Base-by-base conservation (phyloP, 2,113 vertebrate genomes). In the Rhodinocichla rosea region DNA sequence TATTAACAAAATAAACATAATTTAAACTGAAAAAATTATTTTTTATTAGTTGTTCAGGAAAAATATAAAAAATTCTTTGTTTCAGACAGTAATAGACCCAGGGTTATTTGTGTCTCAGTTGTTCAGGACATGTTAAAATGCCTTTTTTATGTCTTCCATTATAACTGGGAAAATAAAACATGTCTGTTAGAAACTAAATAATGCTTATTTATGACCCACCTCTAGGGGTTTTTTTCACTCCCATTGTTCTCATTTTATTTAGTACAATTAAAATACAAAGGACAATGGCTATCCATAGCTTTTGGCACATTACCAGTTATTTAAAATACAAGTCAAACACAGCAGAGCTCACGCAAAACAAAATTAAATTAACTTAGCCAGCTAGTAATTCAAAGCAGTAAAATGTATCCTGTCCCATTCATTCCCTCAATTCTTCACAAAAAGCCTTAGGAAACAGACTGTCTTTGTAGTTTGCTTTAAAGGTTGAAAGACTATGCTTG, bases 331-430 rank as follows among this genome's bases (percentile, higher is more conserved):
- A 88, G 64, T 56, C 59, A 68, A 92, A 86, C 28, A 64, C 26
- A 94, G 56, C 64, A 81, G 56, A 89, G 76, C 79, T 92, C 92
- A 94, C 0, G 3, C 60, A 90, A 70, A 77, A 60, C 47, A 83
- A 92, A 94, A 94, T 80, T 90, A 86, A 94, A 96, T 96, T 94
- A 94, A 92, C 67, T 91, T 84, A 87, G 50, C 94, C 30, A 91
- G 87, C 78, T 70, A 96, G 92, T 93, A 95, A 96, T 95, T 95
- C 92, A 95, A 96, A 97, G 83, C 94, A 91, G 90, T 95, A 91
- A 95, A 95, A 85, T 85, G 53, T 83, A 91, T 91, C 79, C 85
- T 95, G 79, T 75, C 83, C 52, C 39, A 33, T 74, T 94, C 55
- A 80, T 88, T 96, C 75, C 75, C 87, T 70, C 82, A 74, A 17